phyloP scores from a whole-genome alignment of 2,888 invertebrate species.

The Acanthoscelides obtectus region DNA sequence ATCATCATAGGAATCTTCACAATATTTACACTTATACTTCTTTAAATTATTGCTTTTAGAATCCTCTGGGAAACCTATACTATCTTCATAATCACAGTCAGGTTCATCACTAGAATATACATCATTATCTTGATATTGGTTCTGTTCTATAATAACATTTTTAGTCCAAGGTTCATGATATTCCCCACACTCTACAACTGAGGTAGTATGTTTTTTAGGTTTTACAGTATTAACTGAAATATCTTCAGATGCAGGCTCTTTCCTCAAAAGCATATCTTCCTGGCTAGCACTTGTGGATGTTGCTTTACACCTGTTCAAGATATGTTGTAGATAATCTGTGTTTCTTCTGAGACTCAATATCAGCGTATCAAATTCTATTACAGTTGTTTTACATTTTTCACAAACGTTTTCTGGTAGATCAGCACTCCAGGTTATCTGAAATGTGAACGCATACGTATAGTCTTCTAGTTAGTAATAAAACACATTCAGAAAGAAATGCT shows the following conservation, averaged over 20 bases:
- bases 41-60: conserved; percentile 1
- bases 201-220: background rate
- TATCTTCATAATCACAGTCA: background rate
- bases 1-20: conserved; percentile 12
- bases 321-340: background rate
- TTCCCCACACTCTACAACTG: background rate
- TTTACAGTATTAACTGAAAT: background rate
- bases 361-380: background rate
- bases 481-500: too few species aligned
- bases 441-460: background rate
- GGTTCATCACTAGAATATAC: background rate
- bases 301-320: background rate
- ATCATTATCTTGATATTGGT: background rate
- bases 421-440: background rate
- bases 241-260: background rate
- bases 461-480: too few species aligned
- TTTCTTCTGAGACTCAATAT: background rate
- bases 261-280: background rate
- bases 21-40: conserved; percentile 14
- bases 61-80: background rate
- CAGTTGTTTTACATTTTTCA: background rate
- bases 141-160: too few species aligned
- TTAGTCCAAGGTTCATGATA: too few species aligned
- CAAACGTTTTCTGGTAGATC: background rate
- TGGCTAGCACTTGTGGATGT: background rate